These are phyloP conservation scores for Catocala sponsa DNA, from an alignment of 2,888 invertebrate species.

Conservation along the genomic window DNA sequence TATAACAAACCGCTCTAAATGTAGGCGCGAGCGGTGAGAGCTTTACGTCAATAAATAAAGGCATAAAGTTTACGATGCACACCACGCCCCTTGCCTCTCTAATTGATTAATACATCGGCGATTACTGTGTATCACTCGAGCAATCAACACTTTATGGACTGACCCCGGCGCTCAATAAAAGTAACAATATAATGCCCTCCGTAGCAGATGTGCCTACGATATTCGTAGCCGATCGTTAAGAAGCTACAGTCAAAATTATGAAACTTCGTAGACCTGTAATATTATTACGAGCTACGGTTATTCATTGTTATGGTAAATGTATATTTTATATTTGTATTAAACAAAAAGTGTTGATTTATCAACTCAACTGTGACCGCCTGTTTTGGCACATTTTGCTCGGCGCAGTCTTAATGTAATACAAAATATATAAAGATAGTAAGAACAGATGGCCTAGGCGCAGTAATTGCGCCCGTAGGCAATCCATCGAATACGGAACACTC, in stretches of 20 bases:
- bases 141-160: slow-evolving; percentile 39
- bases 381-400: too few species aligned
- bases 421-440: too few species aligned
- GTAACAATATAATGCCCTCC: background rate
- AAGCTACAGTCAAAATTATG: too few species aligned
- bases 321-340: too few species aligned
- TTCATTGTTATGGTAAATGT: too few species aligned
- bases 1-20: slow-evolving; percentile 3
- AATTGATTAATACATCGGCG: slow-evolving; percentile 48
- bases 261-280: background rate
- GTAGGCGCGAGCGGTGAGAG: background rate
- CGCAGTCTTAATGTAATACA: too few species aligned
- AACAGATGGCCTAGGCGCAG: too few species aligned
- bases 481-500: background rate
- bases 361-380: too few species aligned
- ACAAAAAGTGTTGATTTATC: too few species aligned
- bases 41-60: slow-evolving; percentile 28
- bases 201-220: slow-evolving; percentile 5
- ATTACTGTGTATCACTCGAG: slow-evolving; percentile 38
- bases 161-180: slow-evolving; percentile 24
- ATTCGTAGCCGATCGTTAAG: background rate
- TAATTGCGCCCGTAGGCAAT: too few species aligned
- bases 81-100: slow-evolving; percentile 17
- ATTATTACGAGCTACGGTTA: too few species aligned
- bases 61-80: slow-evolving; percentile 37